These are phyloP conservation scores for Climacteris rufus DNA, from an alignment of 2,113 vertebrate genomes.

Conservation along the genomic window DNA sequence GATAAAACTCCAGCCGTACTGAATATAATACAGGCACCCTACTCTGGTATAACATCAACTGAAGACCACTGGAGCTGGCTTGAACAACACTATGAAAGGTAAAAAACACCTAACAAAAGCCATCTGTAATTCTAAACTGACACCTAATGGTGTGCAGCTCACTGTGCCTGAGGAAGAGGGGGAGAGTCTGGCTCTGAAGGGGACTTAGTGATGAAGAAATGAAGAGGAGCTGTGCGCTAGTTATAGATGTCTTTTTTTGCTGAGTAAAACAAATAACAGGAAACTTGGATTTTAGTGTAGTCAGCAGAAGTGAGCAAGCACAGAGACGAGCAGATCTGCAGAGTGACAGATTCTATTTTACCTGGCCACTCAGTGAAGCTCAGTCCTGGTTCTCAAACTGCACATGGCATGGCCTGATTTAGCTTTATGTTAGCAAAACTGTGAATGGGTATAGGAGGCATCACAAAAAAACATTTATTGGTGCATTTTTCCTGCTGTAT, in stretches of 20 bases:
- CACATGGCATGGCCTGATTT: neutral
- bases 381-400: neutral
- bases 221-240: neutral
- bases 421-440: neutral
- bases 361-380: neutral
- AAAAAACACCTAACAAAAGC: neutral
- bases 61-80: neutral
- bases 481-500: neutral
- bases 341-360: neutral
- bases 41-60: neutral
- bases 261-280: neutral
- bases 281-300: neutral
- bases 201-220: neutral
- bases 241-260: neutral
- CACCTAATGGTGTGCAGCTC: rapidly evolving
- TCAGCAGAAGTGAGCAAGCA: neutral
- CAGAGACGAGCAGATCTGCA: neutral
- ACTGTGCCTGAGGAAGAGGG: neutral
- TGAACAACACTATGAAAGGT: neutral
- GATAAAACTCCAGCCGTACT: neutral
- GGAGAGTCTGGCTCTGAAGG: neutral
- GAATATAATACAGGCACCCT: neutral
- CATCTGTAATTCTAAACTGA: neutral
- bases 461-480: neutral
- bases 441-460: neutral